Conservation (phyloP, 35 echinoderm and acorn worm genomes). For the Ophiothrix spiculata region DNA sequence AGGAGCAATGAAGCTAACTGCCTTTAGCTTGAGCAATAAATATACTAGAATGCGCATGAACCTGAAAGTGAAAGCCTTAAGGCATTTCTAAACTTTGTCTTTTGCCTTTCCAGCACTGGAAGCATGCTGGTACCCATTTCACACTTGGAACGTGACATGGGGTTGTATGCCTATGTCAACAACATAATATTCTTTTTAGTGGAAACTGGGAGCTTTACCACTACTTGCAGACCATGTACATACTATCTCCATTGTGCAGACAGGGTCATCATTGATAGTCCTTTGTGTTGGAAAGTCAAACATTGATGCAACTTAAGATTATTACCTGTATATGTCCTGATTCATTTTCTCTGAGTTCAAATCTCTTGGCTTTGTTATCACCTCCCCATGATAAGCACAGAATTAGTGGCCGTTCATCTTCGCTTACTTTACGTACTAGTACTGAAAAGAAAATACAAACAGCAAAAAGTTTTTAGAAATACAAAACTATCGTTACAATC, state of each 20-base stretch:
- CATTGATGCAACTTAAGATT: not conserved
- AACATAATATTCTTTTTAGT: no score
- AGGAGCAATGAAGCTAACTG: no score
- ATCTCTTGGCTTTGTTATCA: conserved; percentile 63
- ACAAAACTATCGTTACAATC: not conserved
- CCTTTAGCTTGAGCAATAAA: no score
- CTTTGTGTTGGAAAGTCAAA: not conserved
- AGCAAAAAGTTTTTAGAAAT: no score
- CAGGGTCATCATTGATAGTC: not conserved
- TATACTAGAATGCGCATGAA: no score
- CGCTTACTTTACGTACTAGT: conserved; percentile 63
- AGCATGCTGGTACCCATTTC: no score
- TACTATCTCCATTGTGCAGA: not conserved
- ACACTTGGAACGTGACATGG: no score
- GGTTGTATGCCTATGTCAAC: no score
- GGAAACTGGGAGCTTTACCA: no score
- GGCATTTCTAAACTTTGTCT: not conserved
- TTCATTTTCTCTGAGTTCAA: conserved; percentile 96
- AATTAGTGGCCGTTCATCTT: conserved; percentile 75
- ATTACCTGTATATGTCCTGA: conserved; percentile 80
- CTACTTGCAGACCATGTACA: not conserved
- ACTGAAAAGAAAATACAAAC: conserved; percentile 54
- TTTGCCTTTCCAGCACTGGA: not conserved
- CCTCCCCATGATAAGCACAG: conserved; percentile 66
- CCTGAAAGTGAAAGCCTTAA: no score